Conservation (phyloP, 2,888 invertebrate genomes). For the Sesia bembeciformis region DNA sequence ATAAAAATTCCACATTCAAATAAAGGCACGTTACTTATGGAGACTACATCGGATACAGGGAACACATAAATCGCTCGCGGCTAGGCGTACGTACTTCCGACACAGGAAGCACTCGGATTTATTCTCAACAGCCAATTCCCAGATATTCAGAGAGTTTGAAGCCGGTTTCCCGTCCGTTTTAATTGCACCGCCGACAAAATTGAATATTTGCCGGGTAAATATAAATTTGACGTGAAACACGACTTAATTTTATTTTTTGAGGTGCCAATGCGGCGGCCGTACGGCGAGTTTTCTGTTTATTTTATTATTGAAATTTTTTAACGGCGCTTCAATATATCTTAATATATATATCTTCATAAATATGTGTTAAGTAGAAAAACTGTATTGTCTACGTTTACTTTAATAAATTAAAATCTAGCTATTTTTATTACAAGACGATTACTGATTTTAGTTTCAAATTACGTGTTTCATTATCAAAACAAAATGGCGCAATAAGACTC, state of each 20-base stretch:
- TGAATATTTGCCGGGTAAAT: conserved; percentile 1
- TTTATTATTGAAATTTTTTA: not conserved
- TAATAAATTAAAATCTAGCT: too few relatives aligned
- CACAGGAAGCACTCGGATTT: conserved; percentile 6
- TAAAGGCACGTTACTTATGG: not conserved
- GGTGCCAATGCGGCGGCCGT: not conserved
- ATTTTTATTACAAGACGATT: too few relatives aligned
- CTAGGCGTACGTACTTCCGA: conserved; percentile 5
- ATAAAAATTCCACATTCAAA: too few relatives aligned
- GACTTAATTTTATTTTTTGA: not conserved
- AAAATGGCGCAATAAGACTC: conserved; percentile 11
- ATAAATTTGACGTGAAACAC: not conserved
- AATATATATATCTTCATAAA: too few relatives aligned
- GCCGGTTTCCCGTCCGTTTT: conserved; percentile 5
- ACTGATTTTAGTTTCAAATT: conserved; percentile 13
- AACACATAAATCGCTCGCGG: conserved; percentile 1
- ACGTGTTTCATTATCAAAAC: conserved; percentile 17
- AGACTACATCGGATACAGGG: not conserved
- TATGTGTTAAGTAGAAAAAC: too few relatives aligned
- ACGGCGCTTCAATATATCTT: too few relatives aligned
- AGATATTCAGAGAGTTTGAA: conserved; percentile 1
- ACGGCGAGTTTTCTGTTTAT: not conserved
- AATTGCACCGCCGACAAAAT: conserved; percentile 2
- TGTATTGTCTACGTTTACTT: too few relatives aligned
- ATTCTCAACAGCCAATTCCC: conserved; percentile 6